Base-by-base conservation (phyloP, 1,140 invertebrate species). In the Drosophila subobscura region DNA sequence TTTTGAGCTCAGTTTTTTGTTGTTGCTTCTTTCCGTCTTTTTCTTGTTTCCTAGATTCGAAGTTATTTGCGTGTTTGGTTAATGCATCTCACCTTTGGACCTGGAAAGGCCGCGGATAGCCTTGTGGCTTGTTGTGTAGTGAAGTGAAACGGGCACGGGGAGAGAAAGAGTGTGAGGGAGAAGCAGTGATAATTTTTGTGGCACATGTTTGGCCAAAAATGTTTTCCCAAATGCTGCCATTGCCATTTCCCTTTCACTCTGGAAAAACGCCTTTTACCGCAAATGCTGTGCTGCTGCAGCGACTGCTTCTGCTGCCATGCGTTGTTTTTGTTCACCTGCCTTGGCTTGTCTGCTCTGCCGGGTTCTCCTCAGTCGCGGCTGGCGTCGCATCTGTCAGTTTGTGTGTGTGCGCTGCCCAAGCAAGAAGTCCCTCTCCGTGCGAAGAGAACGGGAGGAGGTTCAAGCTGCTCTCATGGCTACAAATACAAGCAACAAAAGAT, bases 181-280 rank as follows among this genome's bases (percentile, higher is more conserved):
- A 65, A 63, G 57, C 63, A 54, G 50, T n/a, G 40, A 37, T 45
- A 45, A 65, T 63, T 63, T 61, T 51, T 78, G 73, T 51, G 8
- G 29, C 44, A 71, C 65, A 86, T 85, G 81, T 86, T 74, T 65
- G 10, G 47, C 6, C 23, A 37, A 47, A 52, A 47, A 29, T 56
- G 27, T 56, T 64, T 41, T 33, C 20, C 46, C 29, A 77, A 37
- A 72, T 42, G 63, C 33, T 10, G 40, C 41, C 60, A 37, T 44
- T 70, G 44, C 53, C 67, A 47, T 67, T 83, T 83, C 67, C 81
- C 81, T 85, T 85, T 85, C 81, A 86, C 83, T 81, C 44, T 60
- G 74, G 79, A 63, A 84, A 84, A 85, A 85, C 80, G 83, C 81
- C 81, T 88, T 86, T 86, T 86, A 88, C 81, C 88, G 81, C 54